A percentile compares a stretch with the other conserved stretches of the same genome.
phyloP scores from a whole-genome alignment of 2,797 vertebrate genomes.

The Anguilla megastoma region DNA sequence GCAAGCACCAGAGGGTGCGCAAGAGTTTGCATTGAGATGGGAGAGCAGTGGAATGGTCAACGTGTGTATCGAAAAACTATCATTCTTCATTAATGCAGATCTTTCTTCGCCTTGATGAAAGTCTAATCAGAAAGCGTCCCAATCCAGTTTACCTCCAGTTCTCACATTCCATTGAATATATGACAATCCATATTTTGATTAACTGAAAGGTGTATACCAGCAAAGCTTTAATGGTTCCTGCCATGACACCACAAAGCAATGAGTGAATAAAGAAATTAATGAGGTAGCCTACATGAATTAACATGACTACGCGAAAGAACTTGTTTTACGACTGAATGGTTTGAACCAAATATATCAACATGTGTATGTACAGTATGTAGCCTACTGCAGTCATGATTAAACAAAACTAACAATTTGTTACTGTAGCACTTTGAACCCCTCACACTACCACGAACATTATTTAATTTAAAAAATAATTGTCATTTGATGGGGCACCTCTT shows the following conservation, averaged over 20 bases:
- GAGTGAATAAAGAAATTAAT: slow-evolving; percentile 2
- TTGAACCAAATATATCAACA: background rate
- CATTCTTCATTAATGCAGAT: slow-evolving; percentile 70
- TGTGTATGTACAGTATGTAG: background rate
- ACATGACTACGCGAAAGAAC: background rate
- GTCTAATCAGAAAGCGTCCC: slow-evolving; percentile 35
- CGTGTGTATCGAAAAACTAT: slow-evolving; percentile 64
- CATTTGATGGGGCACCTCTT: background rate
- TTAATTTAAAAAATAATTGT: background rate
- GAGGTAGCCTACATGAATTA: background rate
- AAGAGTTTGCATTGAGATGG: slow-evolving; percentile 83
- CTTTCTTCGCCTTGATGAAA: slow-evolving; percentile 40
- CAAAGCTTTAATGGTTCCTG: background rate
- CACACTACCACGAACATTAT: background rate
- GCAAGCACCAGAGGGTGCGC: slow-evolving; percentile 99
- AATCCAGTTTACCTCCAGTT: slow-evolving; percentile 15
- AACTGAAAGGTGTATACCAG: background rate
- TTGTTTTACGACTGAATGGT: background rate
- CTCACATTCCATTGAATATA: slow-evolving; percentile 26
- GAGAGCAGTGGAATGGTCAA: slow-evolving; percentile 74
- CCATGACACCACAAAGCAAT: background rate
- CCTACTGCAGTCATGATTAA: background rate
- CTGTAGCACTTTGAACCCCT: background rate
- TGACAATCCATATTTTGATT: background rate
- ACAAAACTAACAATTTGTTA: background rate